Conservation (phyloP, 2,113 vertebrate genomes). For the Barnardius zonarius region DNA sequence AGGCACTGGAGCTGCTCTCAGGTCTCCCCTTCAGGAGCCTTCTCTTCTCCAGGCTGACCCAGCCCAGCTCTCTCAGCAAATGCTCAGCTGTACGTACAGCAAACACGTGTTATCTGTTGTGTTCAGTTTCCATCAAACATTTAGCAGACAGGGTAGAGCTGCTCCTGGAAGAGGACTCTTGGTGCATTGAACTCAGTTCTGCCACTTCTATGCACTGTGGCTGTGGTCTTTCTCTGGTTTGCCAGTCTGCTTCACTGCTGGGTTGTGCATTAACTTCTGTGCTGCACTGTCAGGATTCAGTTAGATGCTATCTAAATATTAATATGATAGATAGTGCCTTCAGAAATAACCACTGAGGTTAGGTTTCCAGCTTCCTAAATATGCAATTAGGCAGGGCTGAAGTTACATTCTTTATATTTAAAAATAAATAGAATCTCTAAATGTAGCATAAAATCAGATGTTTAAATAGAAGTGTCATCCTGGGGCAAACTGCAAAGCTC, state of each 20-base stretch:
- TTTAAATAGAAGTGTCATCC: constrained; percentile 24
- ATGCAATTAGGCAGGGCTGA: neutral
- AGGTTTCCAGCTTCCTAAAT: neutral
- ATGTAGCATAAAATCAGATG: neutral
- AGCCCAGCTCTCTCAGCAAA: neutral
- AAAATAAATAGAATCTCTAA: constrained; percentile 45
- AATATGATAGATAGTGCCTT: neutral
- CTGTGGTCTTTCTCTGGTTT: neutral
- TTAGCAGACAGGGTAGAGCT: neutral
- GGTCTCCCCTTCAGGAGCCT: neutral
- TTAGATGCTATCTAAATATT: constrained; percentile 35
- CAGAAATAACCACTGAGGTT: neutral
- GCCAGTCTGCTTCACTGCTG: neutral
- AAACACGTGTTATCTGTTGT: neutral
- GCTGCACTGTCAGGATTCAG: neutral
- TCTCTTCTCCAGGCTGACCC: neutral
- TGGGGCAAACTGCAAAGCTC: neutral
- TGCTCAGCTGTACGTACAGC: fast-evolving
- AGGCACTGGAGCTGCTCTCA: neutral
- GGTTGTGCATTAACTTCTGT: neutral
- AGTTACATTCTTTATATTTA: constrained; percentile 7
- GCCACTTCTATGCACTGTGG: neutral
- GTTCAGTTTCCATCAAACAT: neutral
- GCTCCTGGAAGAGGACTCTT: neutral
- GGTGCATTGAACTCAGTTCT: neutral